A percentile compares a stretch with the other conserved stretches of the same genome.
These are phyloP conservation scores for Chrysolina americana DNA, from an alignment of 2,888 invertebrate genomes.

Conservation along the genomic window DNA sequence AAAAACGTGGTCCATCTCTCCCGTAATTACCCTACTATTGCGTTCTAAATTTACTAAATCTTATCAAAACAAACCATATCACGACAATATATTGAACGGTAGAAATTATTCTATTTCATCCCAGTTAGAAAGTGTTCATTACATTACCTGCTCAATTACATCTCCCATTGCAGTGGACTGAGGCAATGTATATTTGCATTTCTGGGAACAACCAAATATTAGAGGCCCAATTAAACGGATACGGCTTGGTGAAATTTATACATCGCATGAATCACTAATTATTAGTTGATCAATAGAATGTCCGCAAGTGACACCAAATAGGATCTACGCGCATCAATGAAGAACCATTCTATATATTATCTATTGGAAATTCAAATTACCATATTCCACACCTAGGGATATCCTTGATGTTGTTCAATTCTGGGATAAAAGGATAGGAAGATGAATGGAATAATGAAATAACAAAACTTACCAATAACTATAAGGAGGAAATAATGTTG, in stretches of 20 bases:
- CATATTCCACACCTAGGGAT: too few relatives aligned
- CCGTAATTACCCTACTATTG: too few relatives aligned
- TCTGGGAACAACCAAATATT: constrained; percentile 9
- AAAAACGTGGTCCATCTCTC: too few relatives aligned
- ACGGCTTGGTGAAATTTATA: not conserved
- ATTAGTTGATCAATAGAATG: not conserved
- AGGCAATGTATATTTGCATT: not conserved
- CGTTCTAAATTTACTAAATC: too few relatives aligned
- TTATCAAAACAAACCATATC: too few relatives aligned
- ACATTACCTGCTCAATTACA: not conserved
- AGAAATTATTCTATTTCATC: constrained; percentile 4
- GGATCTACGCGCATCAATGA: not conserved
- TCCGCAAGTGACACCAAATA: not conserved
- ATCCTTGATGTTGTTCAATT: too few relatives aligned
- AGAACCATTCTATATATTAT: not conserved
- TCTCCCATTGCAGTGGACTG: not conserved
- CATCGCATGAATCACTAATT: constrained; percentile 1
- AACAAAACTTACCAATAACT: too few relatives aligned
- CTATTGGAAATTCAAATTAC: not conserved
- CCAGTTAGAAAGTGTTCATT: constrained; percentile 10
- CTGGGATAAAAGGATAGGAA: too few relatives aligned
- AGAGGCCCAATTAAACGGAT: not conserved
- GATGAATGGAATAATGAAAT: too few relatives aligned
- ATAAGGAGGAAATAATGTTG: too few relatives aligned
- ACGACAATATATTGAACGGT: too few relatives aligned